phyloP scores from a whole-genome alignment of 2,888 invertebrate genomes.

The Danaus chrysippus region DNA sequence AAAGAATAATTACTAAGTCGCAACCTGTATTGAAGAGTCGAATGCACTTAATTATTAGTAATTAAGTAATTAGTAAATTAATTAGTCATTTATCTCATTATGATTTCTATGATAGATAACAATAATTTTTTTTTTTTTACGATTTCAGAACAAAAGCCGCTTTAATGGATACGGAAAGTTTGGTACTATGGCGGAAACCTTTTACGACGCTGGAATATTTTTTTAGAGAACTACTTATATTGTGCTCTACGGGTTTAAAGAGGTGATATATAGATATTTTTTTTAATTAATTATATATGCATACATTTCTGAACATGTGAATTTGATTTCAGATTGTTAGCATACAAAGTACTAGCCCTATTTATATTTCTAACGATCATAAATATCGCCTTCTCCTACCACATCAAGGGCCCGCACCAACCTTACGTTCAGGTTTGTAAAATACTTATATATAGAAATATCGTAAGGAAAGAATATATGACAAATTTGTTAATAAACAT shows the following conservation, averaged over 20 bases:
- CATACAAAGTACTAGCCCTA: slow-evolving; percentile 78
- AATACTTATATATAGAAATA: neutral
- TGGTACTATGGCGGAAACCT: slow-evolving; percentile 90
- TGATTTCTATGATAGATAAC: neutral
- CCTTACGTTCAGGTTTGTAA: slow-evolving; percentile 70
- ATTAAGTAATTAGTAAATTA: no score
- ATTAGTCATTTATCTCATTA: no score
- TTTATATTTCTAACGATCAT: slow-evolving; percentile 68
- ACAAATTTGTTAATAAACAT: no score
- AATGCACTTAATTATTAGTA: no score
- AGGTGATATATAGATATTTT: slow-evolving; percentile 45
- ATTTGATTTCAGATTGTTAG: slow-evolving; percentile 78
- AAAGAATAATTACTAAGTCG: no score
- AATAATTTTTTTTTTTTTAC: slow-evolving; percentile 9
- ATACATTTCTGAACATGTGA: slow-evolving; percentile 15
- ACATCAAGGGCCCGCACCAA: slow-evolving; percentile 83
- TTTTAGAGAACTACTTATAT: slow-evolving; percentile 83
- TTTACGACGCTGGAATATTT: slow-evolving; percentile 89
- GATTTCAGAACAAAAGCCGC: slow-evolving; percentile 50
- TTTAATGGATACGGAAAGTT: slow-evolving; percentile 80
- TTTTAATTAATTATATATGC: neutral
- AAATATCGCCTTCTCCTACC: slow-evolving; percentile 74
- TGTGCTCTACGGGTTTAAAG: slow-evolving; percentile 73
- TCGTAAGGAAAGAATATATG: no score
- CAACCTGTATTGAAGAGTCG: no score